Evolutionary conservation across 2,797 vertebrate species (phyloP).

Genomic region (Parauchenoglanis ngamensis): DNA sequence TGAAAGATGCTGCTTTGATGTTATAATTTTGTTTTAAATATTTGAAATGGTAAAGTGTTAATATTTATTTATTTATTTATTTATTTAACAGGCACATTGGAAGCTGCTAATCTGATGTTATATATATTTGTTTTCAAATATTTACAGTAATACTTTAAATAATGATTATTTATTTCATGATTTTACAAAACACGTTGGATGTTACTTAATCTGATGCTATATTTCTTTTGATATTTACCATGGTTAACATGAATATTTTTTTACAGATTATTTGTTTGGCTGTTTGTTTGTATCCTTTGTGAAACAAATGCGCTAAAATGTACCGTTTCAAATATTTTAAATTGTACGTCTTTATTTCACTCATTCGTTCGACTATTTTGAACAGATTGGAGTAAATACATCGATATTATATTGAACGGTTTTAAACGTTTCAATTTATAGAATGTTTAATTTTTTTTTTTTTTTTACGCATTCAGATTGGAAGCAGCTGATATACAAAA

Average conservation of each 20-base stretch:
- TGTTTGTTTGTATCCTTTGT: not conserved
- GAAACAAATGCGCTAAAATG: not conserved
- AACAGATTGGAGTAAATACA: not conserved
- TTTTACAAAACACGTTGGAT: no score
- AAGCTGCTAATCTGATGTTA: not conserved
- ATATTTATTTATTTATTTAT: not conserved
- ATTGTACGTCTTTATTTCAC: not conserved
- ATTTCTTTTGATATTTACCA: no score
- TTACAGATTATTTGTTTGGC: not conserved
- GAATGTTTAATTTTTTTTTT: not conserved
- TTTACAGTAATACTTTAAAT: no score
- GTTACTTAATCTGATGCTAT: no score
- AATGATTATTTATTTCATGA: no score
- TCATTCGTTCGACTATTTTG: not conserved
- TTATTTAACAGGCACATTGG: not conserved
- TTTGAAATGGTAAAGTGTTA: not conserved
- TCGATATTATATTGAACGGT: not conserved
- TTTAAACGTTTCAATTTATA: not conserved
- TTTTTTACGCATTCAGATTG: not conserved
- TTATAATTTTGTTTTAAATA: not conserved
- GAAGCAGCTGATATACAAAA: not conserved
- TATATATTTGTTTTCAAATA: no score
- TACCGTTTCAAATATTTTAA: not conserved
- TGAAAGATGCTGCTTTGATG: not conserved
- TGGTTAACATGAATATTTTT: no score